Evolutionary conservation across 2,113 vertebrate genomes (phyloP).

Genomic region (Amblyopsis rosae): DNA sequence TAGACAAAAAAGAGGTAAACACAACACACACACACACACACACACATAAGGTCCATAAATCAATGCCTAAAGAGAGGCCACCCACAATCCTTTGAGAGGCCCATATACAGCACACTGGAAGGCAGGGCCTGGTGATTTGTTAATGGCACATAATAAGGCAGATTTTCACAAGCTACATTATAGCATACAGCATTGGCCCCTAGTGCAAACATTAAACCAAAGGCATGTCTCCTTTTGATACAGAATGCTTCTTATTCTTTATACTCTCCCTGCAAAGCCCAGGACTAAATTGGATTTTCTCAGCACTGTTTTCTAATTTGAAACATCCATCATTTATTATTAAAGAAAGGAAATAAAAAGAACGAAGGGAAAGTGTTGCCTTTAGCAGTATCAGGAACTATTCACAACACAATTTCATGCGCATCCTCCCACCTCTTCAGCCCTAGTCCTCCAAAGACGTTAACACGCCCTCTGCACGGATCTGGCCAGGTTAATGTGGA

Average conservation of each 20-base stretch:
- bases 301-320: conserved; percentile 89
- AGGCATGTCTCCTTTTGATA: conserved; percentile 63
- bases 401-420: conserved; percentile 25
- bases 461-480: conserved; percentile 10
- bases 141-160: conserved; percentile 91
- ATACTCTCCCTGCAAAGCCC: conserved; percentile 75
- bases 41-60: conserved; percentile 80
- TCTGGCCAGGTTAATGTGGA: conserved; percentile 12
- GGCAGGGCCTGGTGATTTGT: conserved; percentile 78
- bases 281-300: conserved; percentile 94
- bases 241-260: conserved; percentile 56
- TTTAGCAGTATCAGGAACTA: conserved; percentile 49
- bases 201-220: conserved; percentile 83
- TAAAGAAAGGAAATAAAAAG: conserved; percentile 78
- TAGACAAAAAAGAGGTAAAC: neutral
- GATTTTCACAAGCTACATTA: conserved; percentile 87
- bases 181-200: conserved; percentile 84
- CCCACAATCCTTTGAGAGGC: conserved; percentile 74
- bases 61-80: conserved; percentile 73
- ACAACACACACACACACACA: neutral
- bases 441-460: conserved; percentile 24
- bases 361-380: conserved; percentile 51
- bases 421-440: conserved; percentile 37
- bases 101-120: conserved; percentile 78
- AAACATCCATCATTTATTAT: conserved; percentile 97